Base-by-base conservation (phyloP, 2,113 vertebrate species). In the Megalops atlanticus region DNA sequence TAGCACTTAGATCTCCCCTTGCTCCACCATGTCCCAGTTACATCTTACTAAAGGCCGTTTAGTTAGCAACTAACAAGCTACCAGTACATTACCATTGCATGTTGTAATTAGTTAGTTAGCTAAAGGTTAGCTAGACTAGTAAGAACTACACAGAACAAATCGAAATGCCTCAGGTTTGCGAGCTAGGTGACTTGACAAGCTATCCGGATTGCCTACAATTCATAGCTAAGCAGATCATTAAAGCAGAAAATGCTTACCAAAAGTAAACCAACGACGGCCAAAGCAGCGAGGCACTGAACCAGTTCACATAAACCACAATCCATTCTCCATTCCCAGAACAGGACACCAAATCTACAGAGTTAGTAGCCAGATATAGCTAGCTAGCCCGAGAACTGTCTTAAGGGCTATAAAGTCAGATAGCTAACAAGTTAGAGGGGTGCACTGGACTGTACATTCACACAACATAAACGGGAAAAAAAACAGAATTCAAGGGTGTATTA, bases 271-370 rank as follows among this genome's bases (percentile, higher is more conserved):
- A 91, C 3, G 70, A 83, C 81, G 78, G 87, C 88, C 74, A 93
- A 52, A 0, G 84, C 87, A 11, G 89, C 43, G 36, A 93, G 77
- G 36, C 27, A 82, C 81, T 88, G 85, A 79, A 94, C 11, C 47
- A 92, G 74, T 45, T 89, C 89, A 87, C 86, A 92, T 12, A 91
- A 47, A 38, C 80, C 38, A 4, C 74, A 88, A 81, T 90, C 92
- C 94, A 93, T 94, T 52, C 81, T 85, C 83, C 87, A 85, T 78
- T 35, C 81, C 54, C 39, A 31, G 39, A 24, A 33, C 27, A 47
- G 80, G n/a, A 39, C 24, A 16, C 40, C 24, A 24, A 43, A 16
- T 74, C 80, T 16, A 45, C 2, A 21, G 27, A n/a, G n/a, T n/a
- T n/a, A n/a, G n/a, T n/a, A n/a, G n/a, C n/a, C n/a, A n/a, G n/a